Evolutionary conservation across 2,888 invertebrate genomes (phyloP), one percentile per base, ranked within the genome.

Genomic region (Odiellus spinosus): DNA sequence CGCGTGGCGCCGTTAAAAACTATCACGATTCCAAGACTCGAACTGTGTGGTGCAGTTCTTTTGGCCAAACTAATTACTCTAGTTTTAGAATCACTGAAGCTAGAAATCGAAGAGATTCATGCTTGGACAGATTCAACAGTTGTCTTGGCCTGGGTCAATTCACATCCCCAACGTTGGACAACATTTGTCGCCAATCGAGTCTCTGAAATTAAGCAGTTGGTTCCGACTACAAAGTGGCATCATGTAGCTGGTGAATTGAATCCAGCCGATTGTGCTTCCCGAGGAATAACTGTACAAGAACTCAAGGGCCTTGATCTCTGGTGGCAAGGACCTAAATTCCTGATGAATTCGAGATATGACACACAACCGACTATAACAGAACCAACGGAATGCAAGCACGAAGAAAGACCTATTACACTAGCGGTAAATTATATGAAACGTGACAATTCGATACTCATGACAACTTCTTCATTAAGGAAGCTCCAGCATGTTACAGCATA

Each of bases 191-290:
- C 41, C 3, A 59, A 59, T 40, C 47, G 59, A 2, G 47, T 59
- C 10, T 42, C 52, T 5, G 52, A 56, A 19, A 58, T 59, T n/a
- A 44, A 51, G n/a, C 46, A 42, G 3, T 50, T 59, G 38, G 55
- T 58, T 15, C 19, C 36, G 2, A 44, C 55, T 0, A 32, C 26
- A 6, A 4, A 26, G 5, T 26, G 26, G 26, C 26, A 26, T 26
- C 26, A 26, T 26, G 26, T 26, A 26, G 5, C 26, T 26, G 26
- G 26, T 26, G 8, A 52, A 11, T 46, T 52, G 0, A 61, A 61
- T 48, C 59, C 60, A 3, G 60, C 60, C 6, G 60, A 61, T 47
- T 46, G 53, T 6, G 53, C 56, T 2, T 57, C 56, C 8, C 26
- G 59, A 33, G 60, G 60, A 6, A 4, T 55, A n/a, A n/a, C n/a